Percentiles rank a stretch among this genome's conserved stretches.
Conservation (phyloP, 2,797 vertebrate species). For the Bradypodion ventrale region DNA sequence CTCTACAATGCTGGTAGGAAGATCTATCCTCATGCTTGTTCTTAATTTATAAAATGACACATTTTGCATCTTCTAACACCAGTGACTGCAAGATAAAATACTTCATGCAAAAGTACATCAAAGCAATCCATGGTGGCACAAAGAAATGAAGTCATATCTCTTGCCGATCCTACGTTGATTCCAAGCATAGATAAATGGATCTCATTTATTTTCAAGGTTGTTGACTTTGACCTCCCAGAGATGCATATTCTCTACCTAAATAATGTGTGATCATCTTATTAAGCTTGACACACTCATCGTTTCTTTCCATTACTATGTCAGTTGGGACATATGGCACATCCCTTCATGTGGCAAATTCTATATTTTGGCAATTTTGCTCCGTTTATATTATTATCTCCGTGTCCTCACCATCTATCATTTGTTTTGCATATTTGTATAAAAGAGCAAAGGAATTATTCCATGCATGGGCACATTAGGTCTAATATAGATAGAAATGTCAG, state of each 20-base stretch:
- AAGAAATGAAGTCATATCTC: neutral
- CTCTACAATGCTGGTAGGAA: neutral
- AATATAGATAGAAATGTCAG: neutral
- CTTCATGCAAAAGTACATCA: neutral
- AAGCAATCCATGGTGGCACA: neutral
- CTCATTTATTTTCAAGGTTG: neutral
- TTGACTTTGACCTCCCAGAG: too few relatives aligned
- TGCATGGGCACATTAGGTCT: neutral
- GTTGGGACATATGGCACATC: neutral
- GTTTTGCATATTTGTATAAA: neutral
- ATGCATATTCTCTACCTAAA: neutral
- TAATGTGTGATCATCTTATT: neutral
- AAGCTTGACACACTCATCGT: neutral
- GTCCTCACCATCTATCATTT: neutral
- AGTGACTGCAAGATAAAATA: neutral
- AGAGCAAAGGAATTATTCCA: neutral
- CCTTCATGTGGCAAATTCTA: neutral
- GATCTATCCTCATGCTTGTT: neutral
- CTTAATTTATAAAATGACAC: neutral
- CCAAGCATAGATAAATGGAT: neutral
- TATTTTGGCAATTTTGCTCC: constrained; percentile 3
- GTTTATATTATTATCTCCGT: neutral
- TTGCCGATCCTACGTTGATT: neutral
- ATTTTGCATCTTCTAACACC: too few relatives aligned
- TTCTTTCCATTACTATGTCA: neutral